A percentile compares a stretch with the other conserved stretches of the same genome.
Evolutionary conservation across 1,140 invertebrate genomes (phyloP).

Genomic region (Euwallacea similis): DNA sequence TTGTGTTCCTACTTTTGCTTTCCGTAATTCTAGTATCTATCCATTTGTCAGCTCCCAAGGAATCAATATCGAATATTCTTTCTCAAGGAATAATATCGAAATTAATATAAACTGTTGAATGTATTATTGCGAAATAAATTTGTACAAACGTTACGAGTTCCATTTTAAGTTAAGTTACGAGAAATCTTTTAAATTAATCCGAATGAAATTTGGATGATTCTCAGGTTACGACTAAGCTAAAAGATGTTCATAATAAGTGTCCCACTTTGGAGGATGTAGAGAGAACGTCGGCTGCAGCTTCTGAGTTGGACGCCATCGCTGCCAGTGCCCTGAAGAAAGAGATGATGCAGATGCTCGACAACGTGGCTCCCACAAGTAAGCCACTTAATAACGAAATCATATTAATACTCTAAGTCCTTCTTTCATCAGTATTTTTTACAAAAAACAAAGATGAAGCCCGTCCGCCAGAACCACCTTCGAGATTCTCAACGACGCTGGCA

Average conservation of each 20-base stretch:
- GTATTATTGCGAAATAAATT: background rate
- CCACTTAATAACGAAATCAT: too few species aligned
- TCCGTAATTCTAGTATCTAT: too few species aligned
- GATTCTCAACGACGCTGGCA: conserved; percentile 54
- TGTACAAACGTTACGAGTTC: background rate
- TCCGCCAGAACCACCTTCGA: conserved; percentile 22
- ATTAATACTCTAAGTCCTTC: background rate
- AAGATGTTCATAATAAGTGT: conserved; percentile 64
- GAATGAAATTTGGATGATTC: background rate
- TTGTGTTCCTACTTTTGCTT: too few species aligned
- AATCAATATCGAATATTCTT: too few species aligned
- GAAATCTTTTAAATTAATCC: background rate
- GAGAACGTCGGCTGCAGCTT: conserved; percentile 48
- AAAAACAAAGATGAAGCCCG: conserved; percentile 42
- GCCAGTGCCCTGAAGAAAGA: conserved; percentile 62
- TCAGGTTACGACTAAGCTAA: conserved; percentile 67
- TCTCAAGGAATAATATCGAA: too few species aligned
- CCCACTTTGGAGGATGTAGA: conserved; percentile 55
- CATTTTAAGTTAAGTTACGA: background rate
- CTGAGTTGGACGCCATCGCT: conserved; percentile 44
- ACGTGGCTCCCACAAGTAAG: conserved; percentile 53
- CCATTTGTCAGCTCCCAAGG: too few species aligned
- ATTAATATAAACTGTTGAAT: background rate
- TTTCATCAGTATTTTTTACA: conserved; percentile 18
- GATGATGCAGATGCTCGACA: conserved; percentile 63